A percentile compares a stretch with the other conserved stretches of the same genome.
Conservation (phyloP, 2,797 vertebrate genomes). For the Malacoraja senta region DNA sequence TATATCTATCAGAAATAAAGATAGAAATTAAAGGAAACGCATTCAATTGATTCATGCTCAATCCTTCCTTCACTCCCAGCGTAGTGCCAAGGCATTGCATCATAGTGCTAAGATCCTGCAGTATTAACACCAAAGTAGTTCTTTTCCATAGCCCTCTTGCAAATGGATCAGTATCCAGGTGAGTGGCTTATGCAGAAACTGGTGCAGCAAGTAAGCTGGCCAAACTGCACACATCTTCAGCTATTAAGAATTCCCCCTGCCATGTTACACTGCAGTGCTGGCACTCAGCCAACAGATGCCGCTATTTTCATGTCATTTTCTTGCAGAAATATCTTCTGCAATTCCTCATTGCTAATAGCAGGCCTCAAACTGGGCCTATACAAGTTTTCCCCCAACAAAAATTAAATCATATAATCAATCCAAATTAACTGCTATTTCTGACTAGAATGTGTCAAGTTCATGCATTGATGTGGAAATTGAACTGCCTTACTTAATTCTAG, state of each 20-base stretch:
- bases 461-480: background rate
- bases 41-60: background rate
- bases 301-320: background rate
- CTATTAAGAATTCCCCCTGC: background rate
- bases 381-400: background rate
- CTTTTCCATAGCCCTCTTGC: background rate
- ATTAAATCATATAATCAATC: background rate
- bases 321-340: conserved; percentile 1
- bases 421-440: background rate
- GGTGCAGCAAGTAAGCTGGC: background rate
- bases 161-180: background rate
- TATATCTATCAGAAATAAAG: background rate
- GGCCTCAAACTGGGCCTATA: background rate
- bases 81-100: too few species aligned
- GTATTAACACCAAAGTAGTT: background rate
- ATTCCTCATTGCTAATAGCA: background rate
- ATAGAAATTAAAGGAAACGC: background rate
- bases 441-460: too few species aligned
- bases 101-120: background rate
- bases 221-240: background rate
- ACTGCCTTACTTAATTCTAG: background rate
- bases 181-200: background rate
- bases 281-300: background rate
- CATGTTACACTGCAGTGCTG: background rate
- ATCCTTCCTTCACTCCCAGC: background rate